phyloP scores from a whole-genome alignment of 2,113 vertebrate species.

The Sylvia atricapilla region DNA sequence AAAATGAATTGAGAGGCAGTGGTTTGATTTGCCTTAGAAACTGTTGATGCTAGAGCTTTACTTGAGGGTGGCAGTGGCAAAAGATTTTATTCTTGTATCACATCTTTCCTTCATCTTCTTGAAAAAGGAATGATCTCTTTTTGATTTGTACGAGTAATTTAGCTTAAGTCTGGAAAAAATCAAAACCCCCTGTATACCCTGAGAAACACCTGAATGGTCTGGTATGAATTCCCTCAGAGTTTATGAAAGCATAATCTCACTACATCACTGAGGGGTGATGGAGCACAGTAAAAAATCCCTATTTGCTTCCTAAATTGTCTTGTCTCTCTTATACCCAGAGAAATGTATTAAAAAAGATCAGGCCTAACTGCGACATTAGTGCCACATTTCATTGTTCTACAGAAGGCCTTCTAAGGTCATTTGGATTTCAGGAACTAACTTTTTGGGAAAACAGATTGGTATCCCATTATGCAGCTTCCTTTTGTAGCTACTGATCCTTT shows the following conservation, averaged over 20 bases:
- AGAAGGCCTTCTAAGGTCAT: background rate
- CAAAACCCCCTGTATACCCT: background rate
- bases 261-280: background rate
- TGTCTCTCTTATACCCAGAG: background rate
- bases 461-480: background rate
- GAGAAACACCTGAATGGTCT: background rate
- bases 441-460: background rate
- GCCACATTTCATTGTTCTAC: background rate
- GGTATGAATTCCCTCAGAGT: background rate
- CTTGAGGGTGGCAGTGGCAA: background rate
- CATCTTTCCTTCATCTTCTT: background rate
- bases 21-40: background rate
- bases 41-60: background rate
- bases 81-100: background rate
- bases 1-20: background rate
- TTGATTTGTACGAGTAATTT: background rate
- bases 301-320: background rate
- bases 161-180: conserved; percentile 12
- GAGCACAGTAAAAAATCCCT: background rate
- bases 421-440: background rate
- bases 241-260: background rate
- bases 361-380: background rate
- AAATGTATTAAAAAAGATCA: background rate
- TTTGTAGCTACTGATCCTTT: background rate
- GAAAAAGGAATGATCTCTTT: background rate